These are phyloP conservation scores for Sepiola atlantica DNA, from an alignment of 2,888 invertebrate species.

Conservation along the genomic window DNA sequence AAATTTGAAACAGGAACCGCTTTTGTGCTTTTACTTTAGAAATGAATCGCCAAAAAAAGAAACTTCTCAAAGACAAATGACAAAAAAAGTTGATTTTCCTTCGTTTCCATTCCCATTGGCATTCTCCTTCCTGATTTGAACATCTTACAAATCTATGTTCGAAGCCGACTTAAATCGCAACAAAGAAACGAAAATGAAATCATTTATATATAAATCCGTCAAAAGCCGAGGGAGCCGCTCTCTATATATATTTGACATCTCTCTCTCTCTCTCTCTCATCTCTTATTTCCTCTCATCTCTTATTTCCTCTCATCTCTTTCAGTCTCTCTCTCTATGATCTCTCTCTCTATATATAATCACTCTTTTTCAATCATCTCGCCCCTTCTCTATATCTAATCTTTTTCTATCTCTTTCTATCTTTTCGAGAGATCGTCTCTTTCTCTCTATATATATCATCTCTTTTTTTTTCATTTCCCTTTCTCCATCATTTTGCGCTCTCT, in stretches of 20 bases:
- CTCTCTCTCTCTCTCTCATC: too few relatives aligned
- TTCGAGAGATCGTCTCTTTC: too few relatives aligned
- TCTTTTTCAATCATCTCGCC: too few relatives aligned
- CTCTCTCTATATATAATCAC: too few relatives aligned
- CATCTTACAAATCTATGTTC: neutral
- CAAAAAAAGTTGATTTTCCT: neutral
- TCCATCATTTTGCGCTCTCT: too few relatives aligned
- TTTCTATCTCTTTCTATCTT: too few relatives aligned
- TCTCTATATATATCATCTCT: too few relatives aligned
- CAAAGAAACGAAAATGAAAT: neutral
- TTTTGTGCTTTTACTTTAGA: neutral
- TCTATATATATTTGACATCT: neutral
- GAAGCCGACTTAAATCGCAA: neutral
- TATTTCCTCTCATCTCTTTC: too few relatives aligned
- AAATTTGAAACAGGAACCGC: neutral
- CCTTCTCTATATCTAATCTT: too few relatives aligned
- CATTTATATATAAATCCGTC: neutral
- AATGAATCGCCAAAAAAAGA: neutral
- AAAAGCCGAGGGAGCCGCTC: neutral
- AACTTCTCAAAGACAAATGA: neutral
- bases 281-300: too few relatives aligned
- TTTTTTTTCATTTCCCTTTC: too few relatives aligned
- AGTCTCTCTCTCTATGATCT: too few relatives aligned
- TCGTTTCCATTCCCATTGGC: neutral
- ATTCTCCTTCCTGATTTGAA: neutral